phyloP scores from a whole-genome alignment of 2,113 vertebrate species.

The Anhinga anhinga region DNA sequence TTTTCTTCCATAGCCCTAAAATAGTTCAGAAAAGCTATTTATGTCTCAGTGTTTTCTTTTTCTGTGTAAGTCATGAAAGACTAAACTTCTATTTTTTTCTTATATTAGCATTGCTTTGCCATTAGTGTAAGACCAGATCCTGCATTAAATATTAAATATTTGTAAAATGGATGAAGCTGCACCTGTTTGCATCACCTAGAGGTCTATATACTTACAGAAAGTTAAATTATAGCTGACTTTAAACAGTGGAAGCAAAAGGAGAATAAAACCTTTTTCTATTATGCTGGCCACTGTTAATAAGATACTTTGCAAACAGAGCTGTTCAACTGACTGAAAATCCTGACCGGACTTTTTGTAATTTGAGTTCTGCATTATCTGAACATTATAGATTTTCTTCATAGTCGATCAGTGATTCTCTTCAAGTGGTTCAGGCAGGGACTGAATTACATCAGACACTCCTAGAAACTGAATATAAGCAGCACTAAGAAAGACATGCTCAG shows the following conservation, averaged over 20 bases:
- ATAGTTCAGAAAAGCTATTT: neutral
- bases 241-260: neutral
- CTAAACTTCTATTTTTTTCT: neutral
- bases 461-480: neutral
- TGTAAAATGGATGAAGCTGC: neutral
- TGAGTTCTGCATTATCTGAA: neutral
- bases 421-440: neutral
- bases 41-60: neutral
- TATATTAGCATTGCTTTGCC: neutral
- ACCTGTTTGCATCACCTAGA: neutral
- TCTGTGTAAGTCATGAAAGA: neutral
- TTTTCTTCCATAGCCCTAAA: neutral
- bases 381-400: neutral
- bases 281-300: neutral
- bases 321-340: neutral
- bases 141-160: neutral
- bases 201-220: neutral
- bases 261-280: neutral
- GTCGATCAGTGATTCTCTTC: neutral
- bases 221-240: neutral
- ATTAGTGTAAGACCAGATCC: neutral
- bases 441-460: neutral
- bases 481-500: neutral
- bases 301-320: neutral
- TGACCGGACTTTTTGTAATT: neutral